Conservation (phyloP, 1,140 invertebrate genomes). For the Psilanteris sp. region DNA sequence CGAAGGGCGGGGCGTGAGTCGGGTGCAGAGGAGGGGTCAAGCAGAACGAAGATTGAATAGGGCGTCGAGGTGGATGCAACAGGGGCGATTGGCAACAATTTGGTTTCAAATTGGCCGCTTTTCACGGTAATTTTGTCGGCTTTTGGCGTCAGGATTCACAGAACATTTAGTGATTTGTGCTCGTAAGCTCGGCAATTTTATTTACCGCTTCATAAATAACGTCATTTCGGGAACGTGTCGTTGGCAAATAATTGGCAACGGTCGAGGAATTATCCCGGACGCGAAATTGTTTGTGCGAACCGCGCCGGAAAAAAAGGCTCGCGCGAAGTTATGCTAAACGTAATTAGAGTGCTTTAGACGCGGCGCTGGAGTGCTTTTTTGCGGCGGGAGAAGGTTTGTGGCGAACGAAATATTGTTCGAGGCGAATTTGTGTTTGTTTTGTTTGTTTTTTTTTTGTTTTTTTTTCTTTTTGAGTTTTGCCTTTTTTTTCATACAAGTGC, state of each 20-base stretch:
- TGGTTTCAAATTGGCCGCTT: constrained; percentile 36
- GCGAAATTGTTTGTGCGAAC: too few relatives aligned
- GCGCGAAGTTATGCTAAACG: too few relatives aligned
- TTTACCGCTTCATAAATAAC: constrained; percentile 7
- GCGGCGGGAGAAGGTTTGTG: too few relatives aligned
- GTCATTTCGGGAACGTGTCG: neutral
- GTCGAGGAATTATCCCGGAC: too few relatives aligned
- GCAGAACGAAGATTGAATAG: constrained; percentile 7
- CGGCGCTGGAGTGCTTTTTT: too few relatives aligned
- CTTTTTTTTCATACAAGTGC: too few relatives aligned
- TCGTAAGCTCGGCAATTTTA: neutral
- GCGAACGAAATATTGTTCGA: too few relatives aligned
- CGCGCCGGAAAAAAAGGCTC: too few relatives aligned
- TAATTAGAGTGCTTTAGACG: too few relatives aligned
- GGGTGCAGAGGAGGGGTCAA: neutral
- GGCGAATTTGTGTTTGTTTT: too few relatives aligned
- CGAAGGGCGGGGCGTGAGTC: constrained; percentile 1
- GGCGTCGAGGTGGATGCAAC: constrained; percentile 8
- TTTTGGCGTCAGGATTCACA: neutral
- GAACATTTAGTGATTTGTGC: constrained; percentile 2
- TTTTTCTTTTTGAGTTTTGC: too few relatives aligned
- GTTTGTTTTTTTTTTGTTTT: too few relatives aligned
- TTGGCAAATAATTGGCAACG: neutral
- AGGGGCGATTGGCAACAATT: constrained; percentile 42
- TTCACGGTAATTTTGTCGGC: constrained; percentile 38